Evolutionary conservation across 2,888 invertebrate species (phyloP), one percentile per base, ranked within the genome.

Genomic region (Cosmia trapezina): DNA sequence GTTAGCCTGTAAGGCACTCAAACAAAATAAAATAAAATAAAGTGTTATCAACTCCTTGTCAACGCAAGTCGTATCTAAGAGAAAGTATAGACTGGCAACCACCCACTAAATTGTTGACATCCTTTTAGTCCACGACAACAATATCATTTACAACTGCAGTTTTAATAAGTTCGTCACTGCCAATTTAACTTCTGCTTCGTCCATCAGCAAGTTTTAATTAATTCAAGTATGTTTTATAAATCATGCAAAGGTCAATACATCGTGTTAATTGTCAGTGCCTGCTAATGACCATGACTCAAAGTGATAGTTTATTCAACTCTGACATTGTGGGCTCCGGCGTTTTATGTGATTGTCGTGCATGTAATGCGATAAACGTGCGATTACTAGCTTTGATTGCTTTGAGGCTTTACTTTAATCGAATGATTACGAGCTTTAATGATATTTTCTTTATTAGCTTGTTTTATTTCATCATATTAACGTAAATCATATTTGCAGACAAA

Each of bases 281-380:
- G 70, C 61, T 71, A 72, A 76, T 79, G 81, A 79, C 81, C 77
- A 68, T 86, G 84, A 78, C 75, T 86, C 77, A 69, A 69, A 69
- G 66, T 76, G 62, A 79, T 71, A 78, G 87, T 87, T 87, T 86
- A 73, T 86, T 87, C 80, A 87, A 87, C 82, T 87, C 64, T 76
- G 85, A 84, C 77, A 78, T 76, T 83, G 79, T 73, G 61, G 33
- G 19, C 28, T 37, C 17, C 41, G 49, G 33, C 59, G 53, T 56
- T 61, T 57, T 59, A 51, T 64, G 43, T 64, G 73, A 70, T 62
- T 69, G 65, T 64, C 73, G 73, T 71, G 57, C 62, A 65, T 72
- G 22, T 49, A 43, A 84, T 57, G 54, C 51, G 45, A 62, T 51
- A 28, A 59, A 56, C 22, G 9, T 66, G 81, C 84, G 53, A 80